phyloP scores from a whole-genome alignment of 2,797 vertebrate genomes.

The Enteromius unitaeniatus region DNA sequence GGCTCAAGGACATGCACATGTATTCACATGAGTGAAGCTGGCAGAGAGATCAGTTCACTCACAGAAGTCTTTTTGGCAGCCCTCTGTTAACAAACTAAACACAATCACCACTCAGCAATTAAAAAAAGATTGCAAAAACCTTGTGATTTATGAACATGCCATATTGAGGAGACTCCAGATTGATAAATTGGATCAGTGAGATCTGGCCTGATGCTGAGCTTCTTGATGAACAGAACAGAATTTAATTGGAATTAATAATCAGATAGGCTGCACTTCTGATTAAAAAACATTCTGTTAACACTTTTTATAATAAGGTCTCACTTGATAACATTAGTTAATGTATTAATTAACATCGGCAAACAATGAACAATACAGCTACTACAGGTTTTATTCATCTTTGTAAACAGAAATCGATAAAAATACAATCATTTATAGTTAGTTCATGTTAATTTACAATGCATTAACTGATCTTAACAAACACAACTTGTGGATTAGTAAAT shows the following conservation, averaged over 20 bases:
- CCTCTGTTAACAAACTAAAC: not conserved
- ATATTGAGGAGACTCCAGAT: not conserved
- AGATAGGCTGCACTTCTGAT: not conserved
- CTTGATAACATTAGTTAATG: too few species aligned
- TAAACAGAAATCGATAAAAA: too few species aligned
- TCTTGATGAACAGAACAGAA: not conserved
- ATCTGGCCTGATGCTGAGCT: not conserved
- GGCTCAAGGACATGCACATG: slow-evolving; percentile 22
- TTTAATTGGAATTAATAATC: not conserved
- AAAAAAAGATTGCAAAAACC: not conserved
- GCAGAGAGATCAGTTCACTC: not conserved
- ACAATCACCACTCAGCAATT: not conserved
- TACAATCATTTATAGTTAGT: too few species aligned
- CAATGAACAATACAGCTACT: too few species aligned
- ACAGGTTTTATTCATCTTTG: too few species aligned
- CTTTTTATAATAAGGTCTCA: too few species aligned
- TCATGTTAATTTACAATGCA: too few species aligned
- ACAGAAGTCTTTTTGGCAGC: not conserved
- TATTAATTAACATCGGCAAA: too few species aligned
- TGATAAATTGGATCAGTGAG: not conserved
- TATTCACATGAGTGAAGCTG: slow-evolving; percentile 7
- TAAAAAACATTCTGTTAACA: too few species aligned
- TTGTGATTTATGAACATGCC: not conserved
- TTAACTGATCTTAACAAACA: too few species aligned
- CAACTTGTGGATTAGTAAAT: too few species aligned